Evolutionary conservation across 2,888 invertebrate genomes (phyloP).

Genomic region (Phyllotreta cruciferae): DNA sequence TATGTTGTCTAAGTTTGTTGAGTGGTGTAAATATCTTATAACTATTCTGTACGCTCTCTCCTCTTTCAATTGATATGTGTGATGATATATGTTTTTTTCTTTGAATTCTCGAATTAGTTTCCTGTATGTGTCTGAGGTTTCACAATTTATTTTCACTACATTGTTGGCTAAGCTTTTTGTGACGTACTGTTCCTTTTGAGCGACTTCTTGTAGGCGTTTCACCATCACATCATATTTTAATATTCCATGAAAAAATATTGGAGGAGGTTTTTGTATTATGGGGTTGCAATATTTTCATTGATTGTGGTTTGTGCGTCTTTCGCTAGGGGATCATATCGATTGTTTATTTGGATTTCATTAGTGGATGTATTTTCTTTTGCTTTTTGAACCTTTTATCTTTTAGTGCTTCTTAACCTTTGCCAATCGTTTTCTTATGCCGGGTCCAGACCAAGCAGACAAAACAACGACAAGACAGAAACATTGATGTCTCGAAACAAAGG

Average conservation of each 20-base stretch:
- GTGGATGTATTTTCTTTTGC: no score
- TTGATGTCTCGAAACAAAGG: no score
- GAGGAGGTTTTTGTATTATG: neutral
- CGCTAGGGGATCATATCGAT: no score
- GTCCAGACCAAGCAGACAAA: no score
- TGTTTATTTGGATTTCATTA: no score
- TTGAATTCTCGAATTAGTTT: neutral
- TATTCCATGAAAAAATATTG: slow-evolving; percentile 12
- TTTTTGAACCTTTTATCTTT: no score
- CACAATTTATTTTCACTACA: slow-evolving; percentile 12
- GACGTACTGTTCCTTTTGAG: slow-evolving; percentile 7
- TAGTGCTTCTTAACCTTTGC: no score
- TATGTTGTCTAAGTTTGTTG: neutral
- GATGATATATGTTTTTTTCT: neutral
- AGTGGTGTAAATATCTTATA: neutral
- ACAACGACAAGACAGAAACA: no score
- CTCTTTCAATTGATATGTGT: slow-evolving; percentile 6
- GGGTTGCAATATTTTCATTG: no score
- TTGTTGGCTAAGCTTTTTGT: slow-evolving; percentile 16
- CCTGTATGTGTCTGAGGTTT: slow-evolving; percentile 7
- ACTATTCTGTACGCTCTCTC: slow-evolving; percentile 14
- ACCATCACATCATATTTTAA: slow-evolving; percentile 1
- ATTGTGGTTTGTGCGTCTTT: no score
- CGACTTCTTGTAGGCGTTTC: neutral
- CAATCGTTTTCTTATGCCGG: no score